Conservation (phyloP, 2,113 vertebrate species). For the Orycteropus afer region DNA sequence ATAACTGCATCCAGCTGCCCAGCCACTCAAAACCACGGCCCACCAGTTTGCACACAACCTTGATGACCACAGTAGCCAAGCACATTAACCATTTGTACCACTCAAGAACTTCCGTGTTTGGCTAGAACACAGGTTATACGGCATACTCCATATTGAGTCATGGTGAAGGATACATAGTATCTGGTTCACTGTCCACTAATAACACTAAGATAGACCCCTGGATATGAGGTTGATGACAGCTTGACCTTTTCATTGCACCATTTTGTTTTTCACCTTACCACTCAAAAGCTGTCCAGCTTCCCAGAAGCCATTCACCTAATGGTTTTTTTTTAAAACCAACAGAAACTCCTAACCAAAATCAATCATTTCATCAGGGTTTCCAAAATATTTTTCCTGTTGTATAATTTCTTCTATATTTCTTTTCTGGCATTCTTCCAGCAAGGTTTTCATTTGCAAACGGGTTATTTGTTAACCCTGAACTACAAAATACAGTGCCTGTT, state of each 20-base stretch:
- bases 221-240: neutral
- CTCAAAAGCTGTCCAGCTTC: neutral
- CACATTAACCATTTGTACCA: neutral
- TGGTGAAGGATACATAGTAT: neutral
- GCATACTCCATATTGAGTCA: neutral
- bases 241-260: neutral
- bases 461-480: neutral
- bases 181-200: neutral
- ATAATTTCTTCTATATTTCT: neutral
- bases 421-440: neutral
- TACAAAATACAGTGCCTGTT: neutral
- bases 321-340: neutral
- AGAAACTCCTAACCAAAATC: neutral
- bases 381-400: neutral
- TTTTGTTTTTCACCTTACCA: neutral
- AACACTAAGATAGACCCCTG: neutral
- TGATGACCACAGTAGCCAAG: neutral
- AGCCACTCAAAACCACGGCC: too few species aligned
- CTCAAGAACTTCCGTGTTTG: neutral
- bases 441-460: neutral
- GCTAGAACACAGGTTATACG: neutral
- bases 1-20: too few species aligned
- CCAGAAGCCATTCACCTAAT: neutral
- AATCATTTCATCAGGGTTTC: slow-evolving; percentile 23
- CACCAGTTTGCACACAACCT: too few species aligned